phyloP scores from a whole-genome alignment of 2,888 invertebrate species.

The Hypena proboscidalis region DNA sequence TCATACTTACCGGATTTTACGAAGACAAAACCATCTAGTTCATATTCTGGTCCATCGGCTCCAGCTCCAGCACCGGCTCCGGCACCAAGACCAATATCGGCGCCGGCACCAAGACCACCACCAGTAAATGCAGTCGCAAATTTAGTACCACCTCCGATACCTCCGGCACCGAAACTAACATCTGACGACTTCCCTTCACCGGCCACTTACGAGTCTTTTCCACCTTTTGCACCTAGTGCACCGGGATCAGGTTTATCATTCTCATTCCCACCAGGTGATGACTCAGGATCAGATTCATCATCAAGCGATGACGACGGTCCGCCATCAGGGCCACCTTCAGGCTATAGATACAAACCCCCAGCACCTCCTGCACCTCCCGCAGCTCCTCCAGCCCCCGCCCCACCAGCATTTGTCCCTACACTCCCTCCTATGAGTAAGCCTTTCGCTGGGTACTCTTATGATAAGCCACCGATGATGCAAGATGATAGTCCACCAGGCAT shows the following conservation, averaged over 20 bases:
- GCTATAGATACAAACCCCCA: constrained; percentile 69
- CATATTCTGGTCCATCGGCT: constrained; percentile 12
- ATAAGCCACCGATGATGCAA: constrained; percentile 63
- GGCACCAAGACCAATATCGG: constrained; percentile 50
- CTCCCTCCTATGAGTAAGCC: constrained; percentile 62
- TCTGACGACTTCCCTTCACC: constrained; percentile 69
- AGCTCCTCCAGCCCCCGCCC: constrained; percentile 40
- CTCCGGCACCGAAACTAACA: constrained; percentile 42
- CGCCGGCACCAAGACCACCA: constrained; percentile 62
- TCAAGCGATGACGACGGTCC: constrained; percentile 45
- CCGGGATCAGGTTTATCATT: constrained; percentile 41
- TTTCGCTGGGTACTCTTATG: constrained; percentile 67
- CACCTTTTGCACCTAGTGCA: constrained; percentile 63
- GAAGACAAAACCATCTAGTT: constrained; percentile 64
- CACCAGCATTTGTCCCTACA: constrained; percentile 27
- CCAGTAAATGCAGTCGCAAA: constrained; percentile 44
- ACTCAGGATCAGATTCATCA: constrained; percentile 45
- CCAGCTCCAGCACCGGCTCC: constrained; percentile 41
- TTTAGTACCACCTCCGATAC: constrained; percentile 35
- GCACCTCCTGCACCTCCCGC: constrained; percentile 50
- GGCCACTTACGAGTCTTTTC: constrained; percentile 72
- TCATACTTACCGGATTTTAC: constrained; percentile 70
- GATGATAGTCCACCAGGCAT: constrained; percentile 49
- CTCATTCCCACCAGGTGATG: constrained; percentile 49
- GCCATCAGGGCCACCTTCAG: constrained; percentile 45